Base-by-base conservation (phyloP, 2,113 vertebrate genomes). In the Cyphomyrus discorhynchus region DNA sequence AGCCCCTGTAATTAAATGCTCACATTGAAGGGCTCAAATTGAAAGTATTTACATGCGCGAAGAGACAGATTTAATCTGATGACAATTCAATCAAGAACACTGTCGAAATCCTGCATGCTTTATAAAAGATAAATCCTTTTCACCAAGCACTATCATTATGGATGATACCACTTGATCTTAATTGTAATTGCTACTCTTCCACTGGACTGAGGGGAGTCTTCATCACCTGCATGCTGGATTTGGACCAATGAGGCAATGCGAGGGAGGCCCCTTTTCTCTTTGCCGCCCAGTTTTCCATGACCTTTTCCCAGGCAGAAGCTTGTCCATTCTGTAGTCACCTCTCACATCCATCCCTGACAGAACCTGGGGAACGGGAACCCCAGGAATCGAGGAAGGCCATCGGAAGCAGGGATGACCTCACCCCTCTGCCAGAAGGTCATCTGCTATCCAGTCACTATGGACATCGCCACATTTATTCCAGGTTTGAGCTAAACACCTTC, bases 1-100 rank as follows among this genome's bases (percentile, higher is more conserved):
- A 94, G 92, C 90, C 89, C 91, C 93, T 94, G 94, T 95, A 94
- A 95, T 96, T 95, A 95, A 95, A 95, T 90, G 89, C 94, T 94
- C 93, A 93, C 92, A 93, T 91, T 91, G 50, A 53, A 52, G 74
- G 31, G 49, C 50, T 83, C 88, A 89, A 89, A 35, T 80, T 47
- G 70, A 89, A 74, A 89, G 31, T 50, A 83, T 49, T 89, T 89
- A 77, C 88, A 80, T 70, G 77, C 74, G 27, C 46, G 52, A 70
- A 53, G 88, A 80, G 70, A 50, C 47, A 39, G 66, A 45, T 62
- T 88, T 88, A 88, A 62, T 80, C 77, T n/a, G 45, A 39, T 89
- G 27, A 52, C 66, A 89, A 52, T 31, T 50, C 70, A 80, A 52
- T 50, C 66, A 89, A 70, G 88, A 42, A 82, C 7, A 27, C 42